A percentile compares a stretch with the other conserved stretches of the same genome.
Conservation (phyloP, 1,140 invertebrate species). For the Aphis craccivora region DNA sequence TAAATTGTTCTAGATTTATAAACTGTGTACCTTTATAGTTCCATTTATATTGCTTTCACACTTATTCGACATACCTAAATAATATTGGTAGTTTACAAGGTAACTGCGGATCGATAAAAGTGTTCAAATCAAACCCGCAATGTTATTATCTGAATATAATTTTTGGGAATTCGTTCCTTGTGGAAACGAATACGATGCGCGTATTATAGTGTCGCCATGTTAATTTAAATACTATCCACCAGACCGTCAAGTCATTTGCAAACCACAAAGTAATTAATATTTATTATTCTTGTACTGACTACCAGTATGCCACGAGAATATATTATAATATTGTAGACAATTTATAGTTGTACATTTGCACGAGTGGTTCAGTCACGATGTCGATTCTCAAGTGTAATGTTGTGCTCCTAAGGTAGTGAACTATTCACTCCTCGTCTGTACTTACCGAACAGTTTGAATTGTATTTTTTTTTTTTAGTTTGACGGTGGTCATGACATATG, state of each 20-base stretch:
- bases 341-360: not conserved
- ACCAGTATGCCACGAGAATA: not conserved
- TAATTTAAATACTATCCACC: not conserved
- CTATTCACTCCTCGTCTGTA: not conserved
- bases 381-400: not conserved
- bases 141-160: not conserved
- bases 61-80: not conserved
- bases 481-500: not conserved
- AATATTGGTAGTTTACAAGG: not conserved
- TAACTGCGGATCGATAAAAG: not conserved
- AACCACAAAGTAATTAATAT: constrained; percentile 4
- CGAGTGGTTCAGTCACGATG: not conserved
- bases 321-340: too few relatives aligned
- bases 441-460: not conserved
- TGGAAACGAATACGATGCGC: not conserved
- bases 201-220: not conserved
- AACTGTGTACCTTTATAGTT: not conserved
- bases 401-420: not conserved
- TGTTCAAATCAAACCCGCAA: not conserved
- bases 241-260: not conserved
- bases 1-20: not conserved
- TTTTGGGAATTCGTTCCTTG: not conserved
- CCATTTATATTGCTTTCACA: not conserved
- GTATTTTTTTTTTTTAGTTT: not conserved
- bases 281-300: not conserved